phyloP scores from a whole-genome alignment of 2,113 vertebrate species.

The Ia io region DNA sequence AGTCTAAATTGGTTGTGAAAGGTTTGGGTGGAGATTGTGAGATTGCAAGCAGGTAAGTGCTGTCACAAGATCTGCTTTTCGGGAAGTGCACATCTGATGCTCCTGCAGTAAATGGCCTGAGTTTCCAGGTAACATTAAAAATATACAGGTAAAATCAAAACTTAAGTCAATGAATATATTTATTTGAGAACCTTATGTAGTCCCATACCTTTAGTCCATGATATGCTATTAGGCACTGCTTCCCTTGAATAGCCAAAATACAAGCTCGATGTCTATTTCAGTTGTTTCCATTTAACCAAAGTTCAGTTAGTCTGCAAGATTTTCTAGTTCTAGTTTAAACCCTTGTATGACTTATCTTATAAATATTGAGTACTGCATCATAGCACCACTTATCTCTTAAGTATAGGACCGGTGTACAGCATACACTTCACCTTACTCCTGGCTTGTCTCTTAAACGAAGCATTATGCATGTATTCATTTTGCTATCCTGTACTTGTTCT shows the following conservation, averaged over 20 bases:
- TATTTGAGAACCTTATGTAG: neutral
- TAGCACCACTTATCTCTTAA: neutral
- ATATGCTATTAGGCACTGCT: neutral
- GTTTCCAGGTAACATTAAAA: neutral
- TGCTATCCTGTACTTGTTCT: neutral
- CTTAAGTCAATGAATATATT: neutral
- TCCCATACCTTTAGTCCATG: neutral
- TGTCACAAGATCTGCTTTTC: neutral
- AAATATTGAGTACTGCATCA: neutral
- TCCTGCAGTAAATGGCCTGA: neutral
- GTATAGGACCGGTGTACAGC: neutral
- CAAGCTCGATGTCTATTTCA: neutral
- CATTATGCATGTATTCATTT: neutral
- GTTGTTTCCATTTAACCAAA: neutral
- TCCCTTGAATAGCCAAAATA: neutral
- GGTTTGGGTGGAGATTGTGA: neutral
- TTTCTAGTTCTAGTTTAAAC: neutral
- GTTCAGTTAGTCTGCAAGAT: neutral
- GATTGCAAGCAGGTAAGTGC: neutral
- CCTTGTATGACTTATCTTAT: slow-evolving; percentile 3
- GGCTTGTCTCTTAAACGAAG: neutral
- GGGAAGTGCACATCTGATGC: neutral
- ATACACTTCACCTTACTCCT: neutral
- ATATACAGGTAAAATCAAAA: neutral
- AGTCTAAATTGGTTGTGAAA: neutral